Evolutionary conservation across 2,797 vertebrate genomes (phyloP).

Genomic region (Onychomys arenicola): DNA sequence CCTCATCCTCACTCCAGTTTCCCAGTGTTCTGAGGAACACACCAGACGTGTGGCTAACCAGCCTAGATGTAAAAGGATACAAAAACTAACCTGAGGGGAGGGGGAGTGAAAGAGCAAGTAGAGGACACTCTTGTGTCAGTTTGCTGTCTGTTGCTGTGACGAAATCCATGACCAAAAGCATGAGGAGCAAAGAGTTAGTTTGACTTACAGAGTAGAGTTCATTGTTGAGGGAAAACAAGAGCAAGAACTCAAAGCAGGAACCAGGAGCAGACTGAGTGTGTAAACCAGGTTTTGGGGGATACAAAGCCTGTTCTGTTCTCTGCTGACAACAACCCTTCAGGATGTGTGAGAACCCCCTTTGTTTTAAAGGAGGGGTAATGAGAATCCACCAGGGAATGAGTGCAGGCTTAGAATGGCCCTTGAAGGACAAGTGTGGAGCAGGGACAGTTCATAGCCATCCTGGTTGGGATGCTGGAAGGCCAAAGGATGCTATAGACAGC

Average conservation of each 20-base stretch:
- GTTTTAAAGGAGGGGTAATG: not conserved
- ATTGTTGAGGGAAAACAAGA: not conserved
- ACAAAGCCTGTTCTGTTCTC: not conserved
- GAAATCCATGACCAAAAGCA: no score
- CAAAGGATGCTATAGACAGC: accelerated
- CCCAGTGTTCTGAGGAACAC: not conserved
- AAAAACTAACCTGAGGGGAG: not conserved
- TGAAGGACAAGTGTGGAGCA: accelerated
- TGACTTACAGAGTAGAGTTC: not conserved
- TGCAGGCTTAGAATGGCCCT: accelerated
- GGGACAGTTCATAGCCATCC: not conserved
- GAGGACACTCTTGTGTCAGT: not conserved
- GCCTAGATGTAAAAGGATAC: not conserved
- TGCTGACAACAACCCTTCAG: not conserved
- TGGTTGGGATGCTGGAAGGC: not conserved
- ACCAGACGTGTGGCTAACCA: not conserved
- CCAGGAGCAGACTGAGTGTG: not conserved
- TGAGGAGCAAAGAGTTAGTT: not conserved
- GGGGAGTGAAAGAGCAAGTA: no score
- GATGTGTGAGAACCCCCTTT: not conserved
- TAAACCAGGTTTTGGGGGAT: accelerated
- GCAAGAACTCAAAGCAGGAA: not conserved
- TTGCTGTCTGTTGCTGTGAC: no score
- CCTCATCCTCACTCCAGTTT: not conserved
- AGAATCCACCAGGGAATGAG: accelerated